Conservation (phyloP, 1,140 invertebrate genomes). For the Bradysia coprophila region DNA sequence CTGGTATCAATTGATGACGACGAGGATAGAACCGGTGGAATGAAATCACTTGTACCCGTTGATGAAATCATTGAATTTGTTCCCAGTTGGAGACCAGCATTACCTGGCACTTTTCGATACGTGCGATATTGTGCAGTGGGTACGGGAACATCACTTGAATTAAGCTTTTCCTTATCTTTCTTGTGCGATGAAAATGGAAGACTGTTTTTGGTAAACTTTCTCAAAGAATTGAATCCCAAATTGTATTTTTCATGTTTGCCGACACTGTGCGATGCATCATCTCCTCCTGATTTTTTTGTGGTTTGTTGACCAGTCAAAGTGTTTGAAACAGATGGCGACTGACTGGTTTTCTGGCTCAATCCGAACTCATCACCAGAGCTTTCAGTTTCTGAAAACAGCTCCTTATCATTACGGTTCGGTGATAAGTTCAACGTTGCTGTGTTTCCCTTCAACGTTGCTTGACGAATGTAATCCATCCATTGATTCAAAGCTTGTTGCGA, state of each 20-base stretch:
- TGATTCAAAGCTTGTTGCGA: slow-evolving; percentile 47
- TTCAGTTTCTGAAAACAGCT: slow-evolving; percentile 65
- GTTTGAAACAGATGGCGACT: slow-evolving; percentile 1
- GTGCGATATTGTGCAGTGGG: slow-evolving; percentile 60
- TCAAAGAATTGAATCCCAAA: slow-evolving; percentile 41
- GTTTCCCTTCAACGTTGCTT: slow-evolving; percentile 39
- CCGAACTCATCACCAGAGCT: slow-evolving; percentile 43
- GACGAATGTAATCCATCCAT: slow-evolving; percentile 53
- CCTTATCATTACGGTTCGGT: slow-evolving; percentile 13
- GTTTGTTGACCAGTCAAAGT: too few relatives aligned
- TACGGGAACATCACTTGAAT: slow-evolving; percentile 41
- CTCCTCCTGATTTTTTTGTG: slow-evolving; percentile 13
- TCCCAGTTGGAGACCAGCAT: slow-evolving; percentile 20
- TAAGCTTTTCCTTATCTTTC: slow-evolving; percentile 22
- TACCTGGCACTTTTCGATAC: slow-evolving; percentile 38
- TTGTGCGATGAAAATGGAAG: slow-evolving; percentile 23
- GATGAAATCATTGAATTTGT: slow-evolving; percentile 11
- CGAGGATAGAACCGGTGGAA: slow-evolving; percentile 14
- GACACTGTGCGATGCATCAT: slow-evolving; percentile 11
- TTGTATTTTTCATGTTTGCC: slow-evolving; percentile 19
- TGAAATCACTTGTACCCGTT: slow-evolving; percentile 9
- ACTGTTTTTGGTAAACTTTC: slow-evolving; percentile 31
- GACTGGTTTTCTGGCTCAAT: neutral
- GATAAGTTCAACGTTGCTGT: slow-evolving; percentile 9
- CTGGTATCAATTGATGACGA: slow-evolving; percentile 5